Conservation (phyloP, 2,113 vertebrate species). For the Pachycephala philippinensis region DNA sequence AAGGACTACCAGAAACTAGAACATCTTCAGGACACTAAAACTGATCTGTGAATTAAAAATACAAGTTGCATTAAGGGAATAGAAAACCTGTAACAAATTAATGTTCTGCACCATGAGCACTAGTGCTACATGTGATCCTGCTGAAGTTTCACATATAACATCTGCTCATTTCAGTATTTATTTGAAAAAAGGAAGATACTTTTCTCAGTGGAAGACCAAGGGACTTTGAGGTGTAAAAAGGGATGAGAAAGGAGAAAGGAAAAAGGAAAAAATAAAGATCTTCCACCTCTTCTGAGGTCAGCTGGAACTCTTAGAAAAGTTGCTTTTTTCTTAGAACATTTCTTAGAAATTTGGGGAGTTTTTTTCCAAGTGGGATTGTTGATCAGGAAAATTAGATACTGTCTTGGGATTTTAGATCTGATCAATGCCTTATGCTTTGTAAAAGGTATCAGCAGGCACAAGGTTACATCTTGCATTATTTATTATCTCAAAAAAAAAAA, state of each 20-base stretch:
- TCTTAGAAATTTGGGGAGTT: not conserved
- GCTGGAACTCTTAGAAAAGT: not conserved
- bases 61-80: not conserved
- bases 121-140: not conserved
- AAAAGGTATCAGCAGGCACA: not conserved
- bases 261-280: not conserved
- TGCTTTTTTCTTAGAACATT: not conserved
- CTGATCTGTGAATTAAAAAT: not conserved
- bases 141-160: not conserved
- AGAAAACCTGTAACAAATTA: not conserved
- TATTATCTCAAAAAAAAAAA: not conserved
- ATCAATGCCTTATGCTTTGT: not conserved
- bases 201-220: not conserved
- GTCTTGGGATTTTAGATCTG: not conserved
- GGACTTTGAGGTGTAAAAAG: rapidly evolving
- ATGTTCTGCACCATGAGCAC: not conserved
- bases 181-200: not conserved
- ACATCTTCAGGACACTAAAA: not conserved
- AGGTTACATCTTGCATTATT: not conserved
- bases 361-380: not conserved
- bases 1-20: not conserved
- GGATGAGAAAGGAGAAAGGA: not conserved
- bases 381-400: not conserved
- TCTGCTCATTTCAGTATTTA: not conserved
- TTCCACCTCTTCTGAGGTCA: not conserved